Evolutionary conservation across 2,797 vertebrate genomes (phyloP).

Genomic region (Aldrovandia affinis): DNA sequence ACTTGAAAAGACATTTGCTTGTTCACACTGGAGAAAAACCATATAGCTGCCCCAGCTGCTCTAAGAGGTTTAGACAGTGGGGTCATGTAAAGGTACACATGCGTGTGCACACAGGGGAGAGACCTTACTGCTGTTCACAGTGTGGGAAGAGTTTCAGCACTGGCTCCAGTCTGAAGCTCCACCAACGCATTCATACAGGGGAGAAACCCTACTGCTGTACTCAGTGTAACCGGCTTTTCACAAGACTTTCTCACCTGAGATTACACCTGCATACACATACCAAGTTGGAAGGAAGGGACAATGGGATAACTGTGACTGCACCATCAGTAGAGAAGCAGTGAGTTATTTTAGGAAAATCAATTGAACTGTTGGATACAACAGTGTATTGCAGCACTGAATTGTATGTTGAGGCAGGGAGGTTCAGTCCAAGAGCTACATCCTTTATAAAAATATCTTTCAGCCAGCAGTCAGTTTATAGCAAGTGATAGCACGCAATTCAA

Average conservation of each 20-base stretch:
- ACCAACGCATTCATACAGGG: slow-evolving; percentile 19
- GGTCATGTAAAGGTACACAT: slow-evolving; percentile 20
- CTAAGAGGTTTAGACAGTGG: slow-evolving; percentile 15
- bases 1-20: slow-evolving; percentile 13
- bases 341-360: neutral
- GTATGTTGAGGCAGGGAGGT: neutral
- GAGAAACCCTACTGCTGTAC: slow-evolving; percentile 16
- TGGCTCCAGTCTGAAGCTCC: slow-evolving; percentile 6
- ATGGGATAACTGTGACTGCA: neutral
- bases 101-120: slow-evolving; percentile 18
- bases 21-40: slow-evolving; percentile 21
- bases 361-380: neutral
- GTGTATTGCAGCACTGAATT: neutral
- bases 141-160: slow-evolving; percentile 16
- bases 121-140: slow-evolving; percentile 9
- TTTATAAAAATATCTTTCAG: neutral
- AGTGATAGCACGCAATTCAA: too few relatives aligned
- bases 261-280: slow-evolving; percentile 9
- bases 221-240: neutral
- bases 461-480: neutral
- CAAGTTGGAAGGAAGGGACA: slow-evolving; percentile 13
- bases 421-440: neutral
- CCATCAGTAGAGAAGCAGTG: neutral
- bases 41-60: slow-evolving; percentile 8
- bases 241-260: slow-evolving; percentile 13